Conservation (phyloP, 2,797 vertebrate species). For the Hydrocynus forskahlii region DNA sequence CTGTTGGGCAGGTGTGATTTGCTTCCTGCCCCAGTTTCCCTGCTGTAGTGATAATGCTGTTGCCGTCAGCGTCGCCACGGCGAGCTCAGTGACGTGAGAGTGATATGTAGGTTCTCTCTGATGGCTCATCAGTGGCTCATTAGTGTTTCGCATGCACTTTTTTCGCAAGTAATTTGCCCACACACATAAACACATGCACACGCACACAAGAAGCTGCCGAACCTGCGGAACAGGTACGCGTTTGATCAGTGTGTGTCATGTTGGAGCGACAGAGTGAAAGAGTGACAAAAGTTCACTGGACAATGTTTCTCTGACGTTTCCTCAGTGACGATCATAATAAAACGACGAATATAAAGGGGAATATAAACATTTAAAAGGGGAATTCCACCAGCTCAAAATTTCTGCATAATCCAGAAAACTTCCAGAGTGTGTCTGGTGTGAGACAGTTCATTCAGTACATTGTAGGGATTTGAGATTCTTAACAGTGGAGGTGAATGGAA, state of each 20-base stretch:
- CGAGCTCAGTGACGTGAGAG: conserved; percentile 22
- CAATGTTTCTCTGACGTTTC: not conserved
- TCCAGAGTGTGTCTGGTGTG: too few relatives aligned
- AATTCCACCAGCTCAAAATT: too few relatives aligned
- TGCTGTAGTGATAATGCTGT: conserved; percentile 32
- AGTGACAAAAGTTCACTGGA: conserved; percentile 21
- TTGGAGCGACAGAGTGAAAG: not conserved
- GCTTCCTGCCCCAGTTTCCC: conserved; percentile 21
- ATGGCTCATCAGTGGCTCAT: conserved; percentile 30
- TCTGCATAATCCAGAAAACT: too few relatives aligned
- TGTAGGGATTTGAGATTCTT: too few relatives aligned
- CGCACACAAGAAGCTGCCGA: conserved; percentile 10
- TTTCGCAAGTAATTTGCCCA: conserved; percentile 40
- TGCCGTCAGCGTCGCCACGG: not conserved
- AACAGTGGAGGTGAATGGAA: too few relatives aligned
- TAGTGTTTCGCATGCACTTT: conserved; percentile 45
- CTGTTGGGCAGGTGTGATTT: not conserved
- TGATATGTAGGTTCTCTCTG: conserved; percentile 13
- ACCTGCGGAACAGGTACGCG: conserved; percentile 23
- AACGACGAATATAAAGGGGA: too few relatives aligned
- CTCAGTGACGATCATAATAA: not conserved
- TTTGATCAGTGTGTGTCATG: too few relatives aligned
- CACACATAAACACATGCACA: not conserved
- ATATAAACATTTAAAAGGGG: too few relatives aligned
- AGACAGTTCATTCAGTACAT: too few relatives aligned